Evolutionary conservation across 2,888 invertebrate species (phyloP).

Genomic region (Macrophya alboannulata): DNA sequence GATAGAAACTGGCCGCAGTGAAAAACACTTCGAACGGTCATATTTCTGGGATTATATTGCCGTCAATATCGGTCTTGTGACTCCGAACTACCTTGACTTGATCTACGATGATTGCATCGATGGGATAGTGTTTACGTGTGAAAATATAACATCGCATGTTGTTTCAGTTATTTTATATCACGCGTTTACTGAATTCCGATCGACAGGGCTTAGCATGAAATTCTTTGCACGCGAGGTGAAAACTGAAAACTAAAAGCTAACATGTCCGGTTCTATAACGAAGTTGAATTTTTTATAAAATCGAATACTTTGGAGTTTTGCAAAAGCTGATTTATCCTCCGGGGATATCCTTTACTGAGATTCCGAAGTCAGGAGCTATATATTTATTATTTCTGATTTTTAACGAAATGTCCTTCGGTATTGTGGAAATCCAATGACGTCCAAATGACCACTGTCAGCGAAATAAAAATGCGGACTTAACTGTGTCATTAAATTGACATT

Average conservation of each 20-base stretch:
- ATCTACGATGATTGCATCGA: constrained; percentile 7
- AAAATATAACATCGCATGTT: constrained; percentile 16
- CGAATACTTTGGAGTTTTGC: background rate
- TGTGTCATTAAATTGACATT: constrained; percentile 10
- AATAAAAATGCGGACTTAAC: background rate
- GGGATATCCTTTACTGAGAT: background rate
- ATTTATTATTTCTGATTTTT: background rate
- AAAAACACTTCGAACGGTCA: background rate
- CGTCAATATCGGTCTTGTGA: background rate
- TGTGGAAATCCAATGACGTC: background rate
- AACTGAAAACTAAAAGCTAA: background rate
- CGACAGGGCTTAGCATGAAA: constrained; percentile 21
- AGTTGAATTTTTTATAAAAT: background rate
- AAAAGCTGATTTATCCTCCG: background rate
- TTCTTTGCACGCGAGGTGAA: background rate
- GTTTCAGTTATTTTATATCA: background rate
- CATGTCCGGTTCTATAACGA: background rate
- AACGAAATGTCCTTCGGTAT: background rate
- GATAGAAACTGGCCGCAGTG: background rate
- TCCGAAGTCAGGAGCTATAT: background rate
- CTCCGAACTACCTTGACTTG: background rate
- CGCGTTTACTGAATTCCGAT: background rate
- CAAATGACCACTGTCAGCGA: background rate
- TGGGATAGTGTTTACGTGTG: background rate
- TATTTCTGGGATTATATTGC: background rate